phyloP scores from a whole-genome alignment of 2,888 invertebrate species.

The Lamellibrachia satsuma region DNA sequence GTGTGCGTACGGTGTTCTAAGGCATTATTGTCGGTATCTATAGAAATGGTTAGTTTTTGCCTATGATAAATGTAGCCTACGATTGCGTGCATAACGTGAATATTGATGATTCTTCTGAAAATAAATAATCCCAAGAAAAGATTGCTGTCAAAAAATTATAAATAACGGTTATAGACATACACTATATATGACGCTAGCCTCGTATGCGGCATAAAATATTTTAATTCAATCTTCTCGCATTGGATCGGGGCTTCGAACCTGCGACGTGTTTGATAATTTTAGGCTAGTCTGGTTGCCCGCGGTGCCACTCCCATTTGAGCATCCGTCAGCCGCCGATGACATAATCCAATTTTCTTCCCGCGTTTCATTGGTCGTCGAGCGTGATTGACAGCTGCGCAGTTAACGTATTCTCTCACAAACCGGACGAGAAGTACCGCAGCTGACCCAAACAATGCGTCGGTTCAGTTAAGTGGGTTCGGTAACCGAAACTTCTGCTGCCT shows the following conservation, averaged over 20 bases:
- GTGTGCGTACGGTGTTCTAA: too few relatives aligned
- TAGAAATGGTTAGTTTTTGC: too few relatives aligned
- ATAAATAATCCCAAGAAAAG: too few relatives aligned
- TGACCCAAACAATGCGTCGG: constrained; percentile 3
- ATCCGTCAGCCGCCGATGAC: background rate
- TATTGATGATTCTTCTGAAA: too few relatives aligned
- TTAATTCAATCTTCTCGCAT: background rate
- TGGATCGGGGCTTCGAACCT: background rate
- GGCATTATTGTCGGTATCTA: too few relatives aligned
- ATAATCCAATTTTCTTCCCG: background rate
- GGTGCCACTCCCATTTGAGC: background rate
- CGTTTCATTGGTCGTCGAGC: background rate
- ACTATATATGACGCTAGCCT: constrained; percentile 5
- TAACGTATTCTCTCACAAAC: constrained; percentile 1
- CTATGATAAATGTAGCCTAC: too few relatives aligned
- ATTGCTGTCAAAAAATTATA: too few relatives aligned
- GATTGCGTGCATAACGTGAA: too few relatives aligned
- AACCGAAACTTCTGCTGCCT: background rate
- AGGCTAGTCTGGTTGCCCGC: background rate
- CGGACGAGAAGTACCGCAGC: background rate
- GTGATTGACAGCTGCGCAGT: constrained; percentile 5
- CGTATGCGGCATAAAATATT: background rate
- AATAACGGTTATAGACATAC: background rate
- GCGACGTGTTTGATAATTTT: background rate
- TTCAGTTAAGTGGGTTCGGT: background rate